These are phyloP conservation scores for Muntiacus muntjak DNA, from an alignment of 2,113 vertebrate genomes.

Conservation along the genomic window DNA sequence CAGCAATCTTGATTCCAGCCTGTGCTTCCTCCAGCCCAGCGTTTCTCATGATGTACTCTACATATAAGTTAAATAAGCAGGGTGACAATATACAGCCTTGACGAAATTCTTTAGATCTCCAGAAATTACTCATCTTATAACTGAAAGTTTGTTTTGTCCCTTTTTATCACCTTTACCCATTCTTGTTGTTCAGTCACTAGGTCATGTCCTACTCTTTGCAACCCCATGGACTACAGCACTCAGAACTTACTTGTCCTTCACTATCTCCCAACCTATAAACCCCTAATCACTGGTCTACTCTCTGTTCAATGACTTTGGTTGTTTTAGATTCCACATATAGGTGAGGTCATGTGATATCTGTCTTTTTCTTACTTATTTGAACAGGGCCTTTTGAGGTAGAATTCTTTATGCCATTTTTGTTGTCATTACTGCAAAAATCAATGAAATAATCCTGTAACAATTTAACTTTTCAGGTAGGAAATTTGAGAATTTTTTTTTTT, in stretches of 20 bases:
- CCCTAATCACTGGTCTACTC: background rate
- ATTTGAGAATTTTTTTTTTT: background rate
- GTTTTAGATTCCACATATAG: background rate
- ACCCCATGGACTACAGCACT: background rate
- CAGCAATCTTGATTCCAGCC: too few species aligned
- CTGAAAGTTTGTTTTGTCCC: background rate
- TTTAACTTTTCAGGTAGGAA: background rate
- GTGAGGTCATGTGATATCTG: background rate
- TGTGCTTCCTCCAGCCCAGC: too few species aligned
- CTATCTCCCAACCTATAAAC: background rate
- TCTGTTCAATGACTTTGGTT: background rate
- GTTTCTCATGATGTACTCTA: too few species aligned
- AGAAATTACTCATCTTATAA: background rate
- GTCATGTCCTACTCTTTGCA: background rate
- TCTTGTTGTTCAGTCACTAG: background rate
- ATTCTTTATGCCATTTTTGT: background rate
- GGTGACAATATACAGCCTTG: too few species aligned
- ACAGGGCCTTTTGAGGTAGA: background rate
- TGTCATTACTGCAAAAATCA: background rate
- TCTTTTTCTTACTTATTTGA: background rate
- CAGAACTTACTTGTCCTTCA: background rate
- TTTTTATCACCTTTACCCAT: background rate
- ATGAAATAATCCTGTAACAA: background rate
- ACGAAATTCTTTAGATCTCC: background rate
- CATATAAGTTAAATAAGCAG: background rate